phyloP scores from a whole-genome alignment of 2,113 vertebrate species.

The Neofelis nebulosa region DNA sequence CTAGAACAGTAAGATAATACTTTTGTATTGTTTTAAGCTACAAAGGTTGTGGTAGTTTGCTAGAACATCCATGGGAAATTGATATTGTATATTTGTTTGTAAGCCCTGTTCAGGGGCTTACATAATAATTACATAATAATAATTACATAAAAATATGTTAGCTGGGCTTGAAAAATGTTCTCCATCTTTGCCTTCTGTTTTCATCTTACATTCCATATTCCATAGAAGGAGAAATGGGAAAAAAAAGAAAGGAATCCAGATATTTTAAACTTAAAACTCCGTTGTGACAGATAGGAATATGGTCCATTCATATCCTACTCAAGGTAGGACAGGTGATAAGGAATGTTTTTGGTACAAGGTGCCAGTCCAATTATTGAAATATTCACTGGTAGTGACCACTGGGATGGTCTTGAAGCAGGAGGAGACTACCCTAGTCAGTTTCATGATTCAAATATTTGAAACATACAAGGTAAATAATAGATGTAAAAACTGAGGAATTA shows the following conservation, averaged over 20 bases:
- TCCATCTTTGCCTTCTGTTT: not conserved
- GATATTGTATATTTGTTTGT: not conserved
- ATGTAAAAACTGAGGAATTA: not conserved
- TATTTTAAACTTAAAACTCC: not conserved
- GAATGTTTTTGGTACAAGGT: not conserved
- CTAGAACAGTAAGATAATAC: not conserved
- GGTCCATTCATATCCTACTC: not conserved
- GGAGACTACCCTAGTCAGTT: not conserved
- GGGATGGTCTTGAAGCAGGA: not conserved
- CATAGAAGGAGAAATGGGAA: not conserved
- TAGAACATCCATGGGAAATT: not conserved
- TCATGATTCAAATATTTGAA: not conserved
- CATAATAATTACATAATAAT: not conserved
- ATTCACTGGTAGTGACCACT: not conserved
- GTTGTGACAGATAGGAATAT: not conserved
- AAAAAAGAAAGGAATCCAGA: not conserved
- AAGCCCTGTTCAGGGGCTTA: not conserved
- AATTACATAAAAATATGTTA: not conserved
- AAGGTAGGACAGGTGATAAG: not conserved
- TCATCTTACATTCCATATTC: not conserved
- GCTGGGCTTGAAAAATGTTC: not conserved
- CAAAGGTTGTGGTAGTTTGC: not conserved
- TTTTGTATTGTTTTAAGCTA: not conserved
- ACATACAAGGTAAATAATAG: not conserved
- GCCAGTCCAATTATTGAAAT: fast-evolving